Evolutionary conservation across 2,888 invertebrate genomes (phyloP), one percentile per base, ranked within the genome.

Genomic region (Cacoxenus indagator): DNA sequence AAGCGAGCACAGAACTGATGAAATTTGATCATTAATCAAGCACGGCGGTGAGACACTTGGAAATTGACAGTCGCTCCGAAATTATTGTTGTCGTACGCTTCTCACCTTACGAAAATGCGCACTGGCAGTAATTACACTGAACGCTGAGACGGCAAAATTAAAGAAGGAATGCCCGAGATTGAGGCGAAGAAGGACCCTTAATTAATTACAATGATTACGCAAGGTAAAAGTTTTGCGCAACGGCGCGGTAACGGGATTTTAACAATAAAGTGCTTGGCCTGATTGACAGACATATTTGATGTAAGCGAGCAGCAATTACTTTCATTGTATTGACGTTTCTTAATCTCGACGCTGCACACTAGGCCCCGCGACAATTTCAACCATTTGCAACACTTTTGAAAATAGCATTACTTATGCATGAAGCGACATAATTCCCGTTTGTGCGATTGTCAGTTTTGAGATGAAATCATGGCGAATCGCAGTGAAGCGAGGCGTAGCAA

Each of bases 361-460:
- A n/a, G n/a, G n/a, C n/a, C n/a, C n/a, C n/a, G n/a, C n/a, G n/a
- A n/a, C n/a, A n/a, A n/a, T n/a, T n/a, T n/a, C n/a, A n/a, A n/a
- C n/a, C n/a, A n/a, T 9, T 43, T 43, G 4, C 45, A 43, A 43
- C 43, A 43, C 45, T 43, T 43, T 9, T n/a, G n/a, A 43, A 2
- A n/a, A 3, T n/a, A 43, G 11, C 45, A 57, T 59, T 59, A 31
- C 31, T 19, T 31, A 59, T 59, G 37, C 37, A 59, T 59, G 59
- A 59, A 59, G 59, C 37, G 17, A 59, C 59, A 59, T 29, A 26
- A 59, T 29, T 59, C 59, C 59, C 31, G 59, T 22, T 59, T 59
- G 59, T 59, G 26, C 37, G 29, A 57, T 29, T 57, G n/a, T n/a
- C n/a, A n/a, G n/a, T n/a, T n/a, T n/a, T n/a, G n/a, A n/a, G n/a